phyloP scores from a whole-genome alignment of 2,797 vertebrate genomes.

The Chloroceryle inda region DNA sequence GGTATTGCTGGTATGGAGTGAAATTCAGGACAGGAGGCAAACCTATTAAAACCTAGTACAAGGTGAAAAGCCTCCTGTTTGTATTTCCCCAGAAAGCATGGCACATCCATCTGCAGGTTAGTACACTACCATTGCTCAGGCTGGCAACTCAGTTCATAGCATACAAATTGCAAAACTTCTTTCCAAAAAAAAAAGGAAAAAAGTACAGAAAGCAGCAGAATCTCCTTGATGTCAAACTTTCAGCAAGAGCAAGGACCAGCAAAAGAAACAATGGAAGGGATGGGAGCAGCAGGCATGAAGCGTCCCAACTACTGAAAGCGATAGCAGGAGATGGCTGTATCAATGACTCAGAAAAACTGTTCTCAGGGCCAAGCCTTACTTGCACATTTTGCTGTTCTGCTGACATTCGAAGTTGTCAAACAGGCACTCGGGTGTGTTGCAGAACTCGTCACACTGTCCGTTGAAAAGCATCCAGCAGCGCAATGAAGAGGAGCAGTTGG shows the following conservation, averaged over 20 bases:
- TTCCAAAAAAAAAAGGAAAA: background rate
- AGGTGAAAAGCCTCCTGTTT: background rate
- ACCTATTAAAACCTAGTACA: background rate
- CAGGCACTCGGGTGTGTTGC: conserved; percentile 89
- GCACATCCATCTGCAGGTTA: conserved; percentile 7
- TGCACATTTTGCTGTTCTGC: conserved; percentile 81
- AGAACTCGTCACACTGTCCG: conserved; percentile 89
- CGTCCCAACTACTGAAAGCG: background rate
- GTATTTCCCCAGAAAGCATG: background rate
- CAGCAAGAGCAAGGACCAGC: background rate
- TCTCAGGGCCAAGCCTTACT: conserved; percentile 81
- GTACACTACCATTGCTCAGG: background rate
- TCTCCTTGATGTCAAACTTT: background rate
- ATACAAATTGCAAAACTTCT: conserved; percentile 32
- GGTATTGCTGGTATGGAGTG: background rate
- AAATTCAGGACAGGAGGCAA: background rate
- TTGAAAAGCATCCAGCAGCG: conserved; percentile 92
- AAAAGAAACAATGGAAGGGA: background rate
- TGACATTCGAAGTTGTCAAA: conserved; percentile 92
- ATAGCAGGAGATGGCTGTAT: background rate
- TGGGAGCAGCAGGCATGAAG: background rate
- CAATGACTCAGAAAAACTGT: conserved; percentile 17
- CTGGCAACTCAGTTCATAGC: background rate
- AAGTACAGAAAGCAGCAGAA: conserved; percentile 11
- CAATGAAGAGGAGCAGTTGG: conserved; percentile 83